Evolutionary conservation across 2,888 invertebrate species (phyloP), one percentile per base, ranked within the genome.

Genomic region (Chrysopilus asiliformis): DNA sequence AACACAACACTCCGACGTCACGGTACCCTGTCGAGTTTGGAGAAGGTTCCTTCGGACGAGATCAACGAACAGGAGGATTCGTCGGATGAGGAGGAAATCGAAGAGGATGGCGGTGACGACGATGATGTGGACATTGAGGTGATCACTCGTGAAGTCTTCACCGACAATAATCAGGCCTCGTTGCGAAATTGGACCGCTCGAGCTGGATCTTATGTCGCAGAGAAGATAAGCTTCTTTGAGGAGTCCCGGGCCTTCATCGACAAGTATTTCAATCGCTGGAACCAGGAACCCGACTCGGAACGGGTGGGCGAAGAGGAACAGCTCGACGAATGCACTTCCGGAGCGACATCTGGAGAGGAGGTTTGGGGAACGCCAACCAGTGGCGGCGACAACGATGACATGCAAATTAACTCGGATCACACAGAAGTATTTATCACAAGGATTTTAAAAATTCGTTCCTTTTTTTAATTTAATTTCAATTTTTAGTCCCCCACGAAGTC

Each of bases 291-390:
- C 4, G 35, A 42, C 9, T 36, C 28, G 4, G 38, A 44, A 16
- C 32, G 39, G 31, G 33, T 37, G 15, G 34, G 43, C 28, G 44
- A 44, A 14, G 84, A 83, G 47, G 85, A 85, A 40, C 71, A 69
- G 7, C 61, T 69, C 27, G 68, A 68, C 4, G 79, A 79, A 4
- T 85, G 85, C 52, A 84, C 82, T 0, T 85, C 85, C 29, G 85
- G 82, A 0, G 85, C 80, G 0, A 79, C 78, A 1, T 85, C 84
- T 3, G 85, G 84, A 0, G 85, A 86, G 57, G 86, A 87, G 51
- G 79, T 85, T 16, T 87, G 86, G 86, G 86, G 86, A 1, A 86
- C 86, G 1, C 86, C 86, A 4, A 86, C 85, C 1, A 85, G 85
- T 46, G 84, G 84, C 4, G 85, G 84, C 15, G 74, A 84, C 25